Evolutionary conservation across 2,113 vertebrate genomes (phyloP).

Genomic region (Butorides virescens): DNA sequence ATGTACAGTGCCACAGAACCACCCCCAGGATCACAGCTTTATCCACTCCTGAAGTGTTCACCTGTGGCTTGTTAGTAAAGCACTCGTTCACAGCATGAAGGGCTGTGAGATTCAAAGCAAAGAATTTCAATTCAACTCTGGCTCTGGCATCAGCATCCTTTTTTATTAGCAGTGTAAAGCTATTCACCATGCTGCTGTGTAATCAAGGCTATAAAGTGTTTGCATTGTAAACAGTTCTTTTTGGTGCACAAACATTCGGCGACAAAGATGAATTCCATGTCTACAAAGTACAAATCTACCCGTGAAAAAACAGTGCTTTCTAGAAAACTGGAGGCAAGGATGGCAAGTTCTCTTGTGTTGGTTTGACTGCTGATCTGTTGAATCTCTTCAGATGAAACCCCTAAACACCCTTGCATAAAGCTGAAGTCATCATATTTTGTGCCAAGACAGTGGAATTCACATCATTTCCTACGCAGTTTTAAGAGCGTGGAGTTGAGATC

Average conservation of each 20-base stretch:
- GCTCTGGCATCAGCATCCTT: background rate
- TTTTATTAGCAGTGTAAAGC: conserved; percentile 17
- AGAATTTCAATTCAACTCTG: background rate
- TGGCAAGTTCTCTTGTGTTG: background rate
- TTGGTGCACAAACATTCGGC: background rate
- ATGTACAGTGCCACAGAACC: background rate
- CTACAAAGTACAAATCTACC: background rate
- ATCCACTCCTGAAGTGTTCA: conserved; percentile 1
- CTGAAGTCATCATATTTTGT: background rate
- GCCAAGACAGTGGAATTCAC: background rate
- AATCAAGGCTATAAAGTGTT: conserved; percentile 13
- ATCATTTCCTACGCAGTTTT: background rate
- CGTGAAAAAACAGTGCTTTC: background rate
- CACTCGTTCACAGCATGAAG: background rate
- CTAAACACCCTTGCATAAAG: background rate
- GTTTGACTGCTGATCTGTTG: background rate
- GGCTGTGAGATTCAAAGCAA: background rate
- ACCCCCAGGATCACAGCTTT: background rate
- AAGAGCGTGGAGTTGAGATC: background rate
- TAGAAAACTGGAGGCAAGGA: background rate
- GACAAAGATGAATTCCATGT: background rate
- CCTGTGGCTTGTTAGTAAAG: conserved; percentile 30
- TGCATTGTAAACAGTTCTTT: conserved; percentile 12
- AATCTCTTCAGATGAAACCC: background rate
- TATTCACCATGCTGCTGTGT: background rate